Conservation (phyloP, 2,113 vertebrate genomes). For the Micronycteris hirsuta region DNA sequence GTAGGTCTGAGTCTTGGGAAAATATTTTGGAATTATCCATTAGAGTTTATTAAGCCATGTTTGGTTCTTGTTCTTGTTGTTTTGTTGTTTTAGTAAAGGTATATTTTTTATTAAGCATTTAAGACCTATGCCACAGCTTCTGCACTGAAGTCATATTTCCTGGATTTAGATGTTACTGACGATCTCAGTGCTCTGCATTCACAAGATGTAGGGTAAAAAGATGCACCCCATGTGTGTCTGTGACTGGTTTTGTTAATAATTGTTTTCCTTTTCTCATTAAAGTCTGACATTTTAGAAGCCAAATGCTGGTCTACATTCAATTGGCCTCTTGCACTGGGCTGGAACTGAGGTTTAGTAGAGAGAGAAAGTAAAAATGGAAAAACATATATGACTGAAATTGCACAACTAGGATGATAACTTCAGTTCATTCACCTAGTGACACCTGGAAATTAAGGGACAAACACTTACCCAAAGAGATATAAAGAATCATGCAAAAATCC, state of each 20-base stretch:
- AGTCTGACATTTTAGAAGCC: constrained; percentile 46
- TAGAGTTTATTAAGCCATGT: background rate
- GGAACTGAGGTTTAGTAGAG: constrained; percentile 6
- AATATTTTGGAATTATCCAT: background rate
- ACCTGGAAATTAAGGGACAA: background rate
- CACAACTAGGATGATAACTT: background rate
- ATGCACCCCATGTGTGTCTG: background rate
- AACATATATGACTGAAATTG: constrained; percentile 3
- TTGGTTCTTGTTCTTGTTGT: background rate
- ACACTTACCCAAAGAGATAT: background rate
- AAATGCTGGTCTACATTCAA: background rate
- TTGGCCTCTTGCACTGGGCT: constrained; percentile 31
- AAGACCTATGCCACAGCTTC: background rate
- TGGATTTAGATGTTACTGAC: background rate
- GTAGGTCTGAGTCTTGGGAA: background rate
- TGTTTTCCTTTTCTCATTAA: constrained; percentile 48
- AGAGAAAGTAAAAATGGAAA: constrained; percentile 5
- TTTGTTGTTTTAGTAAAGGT: background rate
- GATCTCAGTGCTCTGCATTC: background rate
- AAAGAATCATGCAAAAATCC: background rate
- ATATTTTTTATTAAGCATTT: background rate
- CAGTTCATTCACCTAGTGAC: background rate
- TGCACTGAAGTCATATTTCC: background rate
- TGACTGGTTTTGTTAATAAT: constrained; percentile 18
- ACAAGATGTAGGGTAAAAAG: background rate